Evolutionary conservation across 2,113 vertebrate species (phyloP).

Genomic region (Ceyx cyanopectus): DNA sequence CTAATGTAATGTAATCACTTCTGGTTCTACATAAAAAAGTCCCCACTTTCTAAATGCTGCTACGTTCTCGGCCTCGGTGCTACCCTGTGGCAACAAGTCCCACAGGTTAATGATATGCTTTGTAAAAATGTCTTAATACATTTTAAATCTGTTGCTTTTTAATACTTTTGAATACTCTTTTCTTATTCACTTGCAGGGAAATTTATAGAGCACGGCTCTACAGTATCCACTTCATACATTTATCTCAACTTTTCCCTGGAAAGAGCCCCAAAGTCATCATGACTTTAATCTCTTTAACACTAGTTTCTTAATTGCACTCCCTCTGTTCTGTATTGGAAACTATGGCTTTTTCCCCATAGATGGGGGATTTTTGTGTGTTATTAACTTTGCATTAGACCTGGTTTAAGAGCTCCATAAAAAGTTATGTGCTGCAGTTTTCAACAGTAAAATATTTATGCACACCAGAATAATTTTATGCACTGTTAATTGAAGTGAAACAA

Average conservation of each 20-base stretch:
- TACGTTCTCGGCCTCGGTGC: background rate
- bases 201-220: background rate
- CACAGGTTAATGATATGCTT: constrained; percentile 23
- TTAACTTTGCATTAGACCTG: constrained; percentile 25
- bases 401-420: constrained; percentile 47
- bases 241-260: background rate
- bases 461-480: constrained; percentile 27
- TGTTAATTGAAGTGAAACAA: constrained; percentile 25
- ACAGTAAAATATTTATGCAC: constrained; percentile 23
- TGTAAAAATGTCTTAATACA: background rate
- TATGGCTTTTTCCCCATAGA: background rate
- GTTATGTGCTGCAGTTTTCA: constrained; percentile 17
- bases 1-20: background rate
- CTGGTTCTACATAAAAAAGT: constrained; percentile 10
- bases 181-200: background rate
- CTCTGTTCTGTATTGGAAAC: background rate
- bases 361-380: background rate
- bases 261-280: background rate
- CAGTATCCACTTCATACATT: background rate
- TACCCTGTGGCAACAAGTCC: background rate
- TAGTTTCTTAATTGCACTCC: background rate
- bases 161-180: background rate
- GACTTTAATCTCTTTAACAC: background rate
- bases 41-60: constrained; percentile 1
- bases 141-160: constrained; percentile 6